phyloP scores from a whole-genome alignment of 2,113 vertebrate species.

The Nibea coibor region DNA sequence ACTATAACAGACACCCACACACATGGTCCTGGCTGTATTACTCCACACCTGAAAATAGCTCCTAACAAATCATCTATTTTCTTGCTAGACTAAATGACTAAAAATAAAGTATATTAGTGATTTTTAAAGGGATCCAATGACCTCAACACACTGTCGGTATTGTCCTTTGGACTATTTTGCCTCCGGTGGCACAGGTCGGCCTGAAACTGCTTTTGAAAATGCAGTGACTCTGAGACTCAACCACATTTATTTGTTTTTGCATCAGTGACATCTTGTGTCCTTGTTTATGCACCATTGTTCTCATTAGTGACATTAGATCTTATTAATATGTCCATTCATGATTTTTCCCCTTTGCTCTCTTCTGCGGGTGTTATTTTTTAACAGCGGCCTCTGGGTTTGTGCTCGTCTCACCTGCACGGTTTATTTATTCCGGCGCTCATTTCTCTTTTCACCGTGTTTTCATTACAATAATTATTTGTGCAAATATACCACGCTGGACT shows the following conservation, averaged over 20 bases:
- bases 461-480: constrained; percentile 31
- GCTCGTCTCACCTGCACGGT: not conserved
- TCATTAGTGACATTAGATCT: not conserved
- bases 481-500: constrained; percentile 36
- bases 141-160: not conserved
- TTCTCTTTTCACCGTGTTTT: not conserved
- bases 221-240: not conserved
- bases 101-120: too few species aligned
- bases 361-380: not conserved
- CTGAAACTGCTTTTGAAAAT: not conserved
- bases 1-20: not conserved
- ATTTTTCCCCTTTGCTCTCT: not conserved
- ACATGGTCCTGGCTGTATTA: not conserved
- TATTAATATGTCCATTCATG: not conserved
- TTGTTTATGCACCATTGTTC: not conserved
- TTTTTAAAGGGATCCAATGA: too few species aligned
- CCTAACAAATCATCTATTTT: not conserved
- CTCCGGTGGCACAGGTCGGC: too few species aligned
- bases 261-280: not conserved
- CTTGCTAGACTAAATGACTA: too few species aligned
- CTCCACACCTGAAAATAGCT: not conserved
- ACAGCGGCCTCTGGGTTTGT: not conserved
- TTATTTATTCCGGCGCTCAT: constrained; percentile 26
- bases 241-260: not conserved
- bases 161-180: not conserved